Conservation (phyloP, 2,113 vertebrate species). For the Oreocharis arfaki region DNA sequence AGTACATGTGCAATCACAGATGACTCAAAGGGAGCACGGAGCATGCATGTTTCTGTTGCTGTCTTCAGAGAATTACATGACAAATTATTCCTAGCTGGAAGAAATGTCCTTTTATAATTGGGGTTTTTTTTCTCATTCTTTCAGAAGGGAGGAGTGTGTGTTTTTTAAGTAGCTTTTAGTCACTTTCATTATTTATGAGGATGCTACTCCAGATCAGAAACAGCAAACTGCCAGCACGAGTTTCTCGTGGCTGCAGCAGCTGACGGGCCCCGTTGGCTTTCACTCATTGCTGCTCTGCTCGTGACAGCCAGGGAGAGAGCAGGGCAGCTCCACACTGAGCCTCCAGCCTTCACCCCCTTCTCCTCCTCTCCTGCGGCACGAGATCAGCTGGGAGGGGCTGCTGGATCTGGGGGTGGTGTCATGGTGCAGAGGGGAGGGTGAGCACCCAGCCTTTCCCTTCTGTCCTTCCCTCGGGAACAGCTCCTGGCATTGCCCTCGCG, state of each 20-base stretch:
- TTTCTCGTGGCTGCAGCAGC: conserved; percentile 15
- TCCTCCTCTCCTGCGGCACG: neutral
- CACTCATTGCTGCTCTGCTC: neutral
- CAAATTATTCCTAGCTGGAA: conserved; percentile 67
- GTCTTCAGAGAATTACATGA: conserved; percentile 64
- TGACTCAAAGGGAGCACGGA: conserved; percentile 30
- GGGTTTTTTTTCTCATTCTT: conserved; percentile 30
- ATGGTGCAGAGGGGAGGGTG: neutral
- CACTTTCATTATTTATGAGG: conserved; percentile 66
- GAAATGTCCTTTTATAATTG: conserved; percentile 65
- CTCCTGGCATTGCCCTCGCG: neutral
- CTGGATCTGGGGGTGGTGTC: neutral
- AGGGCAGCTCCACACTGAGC: neutral
- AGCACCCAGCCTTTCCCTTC: neutral
- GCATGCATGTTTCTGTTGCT: conserved; percentile 41
- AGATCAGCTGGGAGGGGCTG: neutral
- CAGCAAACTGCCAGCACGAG: neutral
- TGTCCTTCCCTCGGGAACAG: neutral
- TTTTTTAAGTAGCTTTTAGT: conserved; percentile 69
- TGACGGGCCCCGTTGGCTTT: neutral
- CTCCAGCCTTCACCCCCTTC: neutral
- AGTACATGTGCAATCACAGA: conserved; percentile 18
- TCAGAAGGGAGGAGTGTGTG: conserved; percentile 53
- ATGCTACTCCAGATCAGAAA: conserved; percentile 47
- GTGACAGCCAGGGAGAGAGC: neutral